Evolutionary conservation across 2,888 invertebrate genomes (phyloP).

Genomic region (Cepaea hortensis): DNA sequence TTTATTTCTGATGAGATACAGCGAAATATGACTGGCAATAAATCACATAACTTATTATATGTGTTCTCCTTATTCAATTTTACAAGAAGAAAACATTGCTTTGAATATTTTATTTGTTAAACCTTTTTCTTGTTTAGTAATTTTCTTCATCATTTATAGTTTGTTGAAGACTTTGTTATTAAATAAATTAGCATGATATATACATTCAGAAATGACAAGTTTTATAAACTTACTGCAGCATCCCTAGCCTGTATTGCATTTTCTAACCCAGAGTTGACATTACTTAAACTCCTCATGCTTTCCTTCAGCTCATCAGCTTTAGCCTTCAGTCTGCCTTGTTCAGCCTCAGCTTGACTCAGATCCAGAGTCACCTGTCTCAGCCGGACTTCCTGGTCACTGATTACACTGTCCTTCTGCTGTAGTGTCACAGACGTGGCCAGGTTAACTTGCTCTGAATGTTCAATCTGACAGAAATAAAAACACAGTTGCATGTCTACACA

Average conservation of each 20-base stretch:
- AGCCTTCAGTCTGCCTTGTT: slow-evolving; percentile 58
- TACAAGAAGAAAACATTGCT: too few species aligned
- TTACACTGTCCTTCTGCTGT: slow-evolving; percentile 60
- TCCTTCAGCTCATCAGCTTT: slow-evolving; percentile 61
- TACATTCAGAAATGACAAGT: neutral
- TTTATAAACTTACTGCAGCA: slow-evolving; percentile 55
- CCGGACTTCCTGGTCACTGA: slow-evolving; percentile 60
- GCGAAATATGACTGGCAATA: too few species aligned
- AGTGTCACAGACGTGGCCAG: slow-evolving; percentile 55
- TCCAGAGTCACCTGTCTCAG: slow-evolving; percentile 53
- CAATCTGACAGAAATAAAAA: slow-evolving; percentile 31
- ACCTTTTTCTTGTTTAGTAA: too few species aligned
- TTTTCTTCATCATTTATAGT: too few species aligned
- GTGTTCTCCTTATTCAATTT: too few species aligned
- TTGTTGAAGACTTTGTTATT: too few species aligned
- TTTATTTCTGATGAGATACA: too few species aligned
- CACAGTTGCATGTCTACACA: neutral
- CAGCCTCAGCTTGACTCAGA: slow-evolving; percentile 53
- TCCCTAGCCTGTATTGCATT: slow-evolving; percentile 61
- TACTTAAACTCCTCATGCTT: slow-evolving; percentile 61
- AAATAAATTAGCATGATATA: neutral
- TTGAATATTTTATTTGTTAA: too few species aligned
- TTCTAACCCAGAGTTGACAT: slow-evolving; percentile 60
- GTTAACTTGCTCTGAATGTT: slow-evolving; percentile 55
- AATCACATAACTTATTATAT: too few species aligned